These are phyloP conservation scores for Notothenia rossii DNA, from an alignment of 2,113 vertebrate species.

Conservation along the genomic window DNA sequence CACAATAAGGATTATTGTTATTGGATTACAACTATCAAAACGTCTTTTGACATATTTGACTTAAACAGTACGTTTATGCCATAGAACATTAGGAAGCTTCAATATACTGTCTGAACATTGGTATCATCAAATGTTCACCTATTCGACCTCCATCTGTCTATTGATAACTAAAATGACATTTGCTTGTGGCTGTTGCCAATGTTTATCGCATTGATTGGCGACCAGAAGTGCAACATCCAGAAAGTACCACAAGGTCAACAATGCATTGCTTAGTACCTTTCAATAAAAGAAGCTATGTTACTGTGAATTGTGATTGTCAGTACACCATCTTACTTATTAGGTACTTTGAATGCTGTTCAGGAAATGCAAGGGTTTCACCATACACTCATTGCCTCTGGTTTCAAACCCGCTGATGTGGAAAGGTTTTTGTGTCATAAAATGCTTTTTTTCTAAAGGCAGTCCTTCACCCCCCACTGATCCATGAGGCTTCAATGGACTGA, in stretches of 20 bases:
- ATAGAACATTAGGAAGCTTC: too few relatives aligned
- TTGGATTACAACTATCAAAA: not conserved
- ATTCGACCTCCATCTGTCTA: too few relatives aligned
- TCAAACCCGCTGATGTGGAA: slow-evolving; percentile 33
- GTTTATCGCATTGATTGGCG: too few relatives aligned
- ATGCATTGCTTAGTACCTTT: not conserved
- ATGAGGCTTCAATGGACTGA: not conserved
- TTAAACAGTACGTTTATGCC: not conserved
- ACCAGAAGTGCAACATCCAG: not conserved
- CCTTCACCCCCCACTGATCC: not conserved
- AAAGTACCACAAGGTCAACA: not conserved
- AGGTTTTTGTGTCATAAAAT: slow-evolving; percentile 48
- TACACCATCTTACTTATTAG: not conserved
- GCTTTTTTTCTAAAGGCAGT: not conserved
- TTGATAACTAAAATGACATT: too few relatives aligned
- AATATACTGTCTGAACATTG: too few relatives aligned
- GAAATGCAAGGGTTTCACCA: slow-evolving; percentile 39
- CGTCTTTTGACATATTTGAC: not conserved
- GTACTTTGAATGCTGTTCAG: slow-evolving; percentile 18
- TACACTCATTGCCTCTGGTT: slow-evolving; percentile 27
- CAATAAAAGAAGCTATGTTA: not conserved
- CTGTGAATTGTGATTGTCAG: not conserved
- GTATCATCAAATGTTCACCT: too few relatives aligned
- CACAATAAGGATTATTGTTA: too few relatives aligned
- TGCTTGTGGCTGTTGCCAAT: too few relatives aligned